phyloP scores from a whole-genome alignment of 2,113 vertebrate species.

The Prolemur simus region DNA sequence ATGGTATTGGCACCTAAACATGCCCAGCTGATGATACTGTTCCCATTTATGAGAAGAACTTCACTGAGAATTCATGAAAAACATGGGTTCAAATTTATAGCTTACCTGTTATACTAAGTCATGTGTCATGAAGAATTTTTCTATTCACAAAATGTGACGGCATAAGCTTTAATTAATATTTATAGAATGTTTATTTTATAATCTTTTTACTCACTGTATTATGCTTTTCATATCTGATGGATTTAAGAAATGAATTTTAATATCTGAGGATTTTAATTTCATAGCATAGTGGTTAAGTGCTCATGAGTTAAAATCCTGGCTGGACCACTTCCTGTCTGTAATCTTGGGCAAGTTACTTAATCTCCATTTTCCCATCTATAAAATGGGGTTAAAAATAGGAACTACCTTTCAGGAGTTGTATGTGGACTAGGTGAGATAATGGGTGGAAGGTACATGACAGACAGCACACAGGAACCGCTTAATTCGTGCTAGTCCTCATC shows the following conservation, averaged over 20 bases:
- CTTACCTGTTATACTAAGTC: neutral
- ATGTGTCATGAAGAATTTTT: neutral
- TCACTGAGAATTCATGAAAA: neutral
- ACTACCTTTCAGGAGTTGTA: neutral
- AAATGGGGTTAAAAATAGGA: neutral
- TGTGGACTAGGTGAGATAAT: neutral
- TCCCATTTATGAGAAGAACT: neutral
- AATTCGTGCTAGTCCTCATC: neutral
- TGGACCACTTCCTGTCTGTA: neutral
- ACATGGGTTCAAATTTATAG: neutral
- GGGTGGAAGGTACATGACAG: neutral
- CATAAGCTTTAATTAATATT: neutral
- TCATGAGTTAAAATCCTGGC: neutral
- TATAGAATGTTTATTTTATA: neutral
- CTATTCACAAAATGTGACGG: neutral
- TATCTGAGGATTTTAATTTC: conserved; percentile 5
- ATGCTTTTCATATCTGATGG: neutral
- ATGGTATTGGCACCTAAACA: neutral
- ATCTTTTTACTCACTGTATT: neutral
- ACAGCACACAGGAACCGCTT: neutral
- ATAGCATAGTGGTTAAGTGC: neutral
- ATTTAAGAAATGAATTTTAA: neutral
- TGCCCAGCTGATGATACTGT: neutral
- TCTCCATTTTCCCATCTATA: neutral
- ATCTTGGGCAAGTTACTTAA: neutral